Evolutionary conservation across 64 coral and sea anemone genomes (phyloP).

Genomic region (Pocillopora damicornis): DNA sequence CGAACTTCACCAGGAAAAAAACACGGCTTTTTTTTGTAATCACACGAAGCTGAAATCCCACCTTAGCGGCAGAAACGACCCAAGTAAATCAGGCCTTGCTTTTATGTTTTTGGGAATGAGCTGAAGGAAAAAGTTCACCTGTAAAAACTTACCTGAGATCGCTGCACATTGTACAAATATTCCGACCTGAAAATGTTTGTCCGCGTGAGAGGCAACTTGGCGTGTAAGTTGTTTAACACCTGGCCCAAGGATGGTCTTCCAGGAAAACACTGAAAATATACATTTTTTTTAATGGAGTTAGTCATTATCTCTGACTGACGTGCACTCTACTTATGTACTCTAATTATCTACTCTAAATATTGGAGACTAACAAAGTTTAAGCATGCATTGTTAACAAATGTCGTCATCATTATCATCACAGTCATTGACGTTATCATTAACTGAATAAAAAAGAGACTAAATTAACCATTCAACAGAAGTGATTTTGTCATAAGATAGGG

Average conservation of each 20-base stretch:
- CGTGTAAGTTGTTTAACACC: slow-evolving; percentile 39
- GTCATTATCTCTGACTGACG: not conserved
- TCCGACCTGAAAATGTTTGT: slow-evolving; percentile 29
- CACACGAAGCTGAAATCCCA: no score
- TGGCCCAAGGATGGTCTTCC: slow-evolving; percentile 44
- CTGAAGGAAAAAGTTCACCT: not conserved
- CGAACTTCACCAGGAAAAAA: no score
- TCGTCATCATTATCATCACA: not conserved
- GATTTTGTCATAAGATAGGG: no score
- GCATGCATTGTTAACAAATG: no score
- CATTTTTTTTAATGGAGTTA: not conserved
- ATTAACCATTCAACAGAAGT: no score
- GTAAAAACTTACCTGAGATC: not conserved
- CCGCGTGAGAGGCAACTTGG: slow-evolving; percentile 19
- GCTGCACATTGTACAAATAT: not conserved
- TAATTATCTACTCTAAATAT: no score
- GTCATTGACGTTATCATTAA: no score
- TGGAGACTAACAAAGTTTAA: no score
- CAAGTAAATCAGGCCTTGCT: not conserved
- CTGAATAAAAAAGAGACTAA: no score
- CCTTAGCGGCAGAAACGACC: not conserved
- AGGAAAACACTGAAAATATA: slow-evolving; percentile 80
- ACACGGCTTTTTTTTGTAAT: no score
- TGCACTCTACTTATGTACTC: no score
- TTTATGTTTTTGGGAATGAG: no score